Percentiles rank a stretch among this genome's conserved stretches.
Conservation (phyloP, 2,888 invertebrate genomes). For the Colletes collaris region DNA sequence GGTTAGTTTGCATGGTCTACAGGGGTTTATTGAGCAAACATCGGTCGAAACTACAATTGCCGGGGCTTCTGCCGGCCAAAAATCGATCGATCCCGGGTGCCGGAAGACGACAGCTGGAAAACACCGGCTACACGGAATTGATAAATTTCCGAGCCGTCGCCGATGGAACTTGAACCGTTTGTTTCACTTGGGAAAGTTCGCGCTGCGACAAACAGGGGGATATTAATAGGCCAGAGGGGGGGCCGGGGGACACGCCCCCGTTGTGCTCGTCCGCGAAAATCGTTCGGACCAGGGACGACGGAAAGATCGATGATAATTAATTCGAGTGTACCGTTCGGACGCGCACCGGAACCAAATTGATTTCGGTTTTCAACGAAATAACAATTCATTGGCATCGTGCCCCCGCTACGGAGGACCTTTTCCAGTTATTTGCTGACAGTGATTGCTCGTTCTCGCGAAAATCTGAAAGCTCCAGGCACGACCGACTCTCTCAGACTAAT, state of each 20-base stretch:
- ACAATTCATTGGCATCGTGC: not conserved
- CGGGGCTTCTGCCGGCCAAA: constrained; percentile 36
- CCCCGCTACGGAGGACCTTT: not conserved
- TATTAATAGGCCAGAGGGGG: constrained; percentile 3
- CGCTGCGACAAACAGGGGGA: constrained; percentile 6
- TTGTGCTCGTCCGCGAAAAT: not conserved
- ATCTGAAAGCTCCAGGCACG: too few species aligned
- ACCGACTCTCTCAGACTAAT: too few species aligned
- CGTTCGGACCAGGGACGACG: not conserved
- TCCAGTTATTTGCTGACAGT: not conserved
- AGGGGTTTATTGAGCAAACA: constrained; percentile 68
- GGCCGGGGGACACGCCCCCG: too few species aligned
- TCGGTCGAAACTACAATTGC: constrained; percentile 60
- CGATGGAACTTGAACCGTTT: not conserved
- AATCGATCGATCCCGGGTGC: constrained; percentile 50
- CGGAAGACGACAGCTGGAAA: constrained; percentile 5
- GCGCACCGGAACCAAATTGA: not conserved
- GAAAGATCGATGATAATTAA: constrained; percentile 3
- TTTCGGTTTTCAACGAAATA: not conserved
- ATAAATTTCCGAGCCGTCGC: not conserved
- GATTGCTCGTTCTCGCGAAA: not conserved
- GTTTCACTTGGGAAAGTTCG: constrained; percentile 13
- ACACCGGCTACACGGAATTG: not conserved
- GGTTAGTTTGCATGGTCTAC: constrained; percentile 50
- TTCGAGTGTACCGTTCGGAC: not conserved